Evolutionary conservation across 2,113 vertebrate species (phyloP).

Genomic region (Sinosuthora webbiana): DNA sequence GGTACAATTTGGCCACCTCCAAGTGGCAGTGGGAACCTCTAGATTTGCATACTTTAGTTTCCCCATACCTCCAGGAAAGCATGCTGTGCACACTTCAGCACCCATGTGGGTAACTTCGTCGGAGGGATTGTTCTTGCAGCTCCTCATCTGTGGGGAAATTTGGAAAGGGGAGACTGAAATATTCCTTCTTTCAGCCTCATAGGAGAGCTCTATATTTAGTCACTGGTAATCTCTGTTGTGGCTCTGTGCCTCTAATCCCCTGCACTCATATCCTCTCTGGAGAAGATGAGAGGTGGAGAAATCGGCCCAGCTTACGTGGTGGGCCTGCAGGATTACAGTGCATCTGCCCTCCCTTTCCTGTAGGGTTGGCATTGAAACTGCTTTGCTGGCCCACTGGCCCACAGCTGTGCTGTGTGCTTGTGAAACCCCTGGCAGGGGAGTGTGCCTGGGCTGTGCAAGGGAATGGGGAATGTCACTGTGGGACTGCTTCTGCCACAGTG

Average conservation of each 20-base stretch:
- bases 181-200: not conserved
- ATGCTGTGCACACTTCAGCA: rapidly evolving
- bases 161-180: not conserved
- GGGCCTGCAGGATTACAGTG: not conserved
- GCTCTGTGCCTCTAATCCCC: constrained; percentile 43
- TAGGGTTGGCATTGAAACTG: not conserved
- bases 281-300: constrained; percentile 1
- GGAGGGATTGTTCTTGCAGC: not conserved
- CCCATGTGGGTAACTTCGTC: rapidly evolving
- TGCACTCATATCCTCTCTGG: not conserved
- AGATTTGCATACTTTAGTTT: not conserved
- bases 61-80: not conserved
- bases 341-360: not conserved
- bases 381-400: not conserved
- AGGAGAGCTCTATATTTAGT: constrained; percentile 48
- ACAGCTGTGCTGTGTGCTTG: not conserved
- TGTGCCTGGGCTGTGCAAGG: not conserved
- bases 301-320: not conserved
- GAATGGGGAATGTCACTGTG: not conserved
- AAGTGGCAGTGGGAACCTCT: not conserved
- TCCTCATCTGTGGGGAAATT: not conserved
- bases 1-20: not conserved
- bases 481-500: not conserved
- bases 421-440: not conserved
- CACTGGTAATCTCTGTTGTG: not conserved